Percentiles rank a stretch among this genome's conserved stretches.
Evolutionary conservation across 2,797 vertebrate genomes (phyloP).

Genomic region (Champsocephalus esox): DNA sequence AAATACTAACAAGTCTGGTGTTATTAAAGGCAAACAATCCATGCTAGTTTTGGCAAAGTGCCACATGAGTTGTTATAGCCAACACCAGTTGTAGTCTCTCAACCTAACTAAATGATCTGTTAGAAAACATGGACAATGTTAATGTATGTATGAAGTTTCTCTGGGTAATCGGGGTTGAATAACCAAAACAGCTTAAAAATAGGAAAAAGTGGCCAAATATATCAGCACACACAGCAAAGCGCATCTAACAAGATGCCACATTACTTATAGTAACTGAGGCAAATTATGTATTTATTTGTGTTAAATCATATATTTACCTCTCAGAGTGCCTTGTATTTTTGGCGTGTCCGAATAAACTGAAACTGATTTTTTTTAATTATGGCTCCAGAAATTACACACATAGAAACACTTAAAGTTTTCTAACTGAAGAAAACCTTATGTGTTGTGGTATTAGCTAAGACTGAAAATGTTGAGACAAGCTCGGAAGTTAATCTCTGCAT

Average conservation of each 20-base stretch:
- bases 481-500: constrained; percentile 69
- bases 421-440: constrained; percentile 29
- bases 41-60: constrained; percentile 62
- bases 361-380: constrained; percentile 23
- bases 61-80: constrained; percentile 66
- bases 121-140: constrained; percentile 55
- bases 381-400: constrained; percentile 41
- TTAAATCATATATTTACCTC: constrained; percentile 42
- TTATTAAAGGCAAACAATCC: constrained; percentile 75
- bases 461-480: constrained; percentile 26
- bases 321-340: constrained; percentile 20
- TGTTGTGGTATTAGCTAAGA: constrained; percentile 32
- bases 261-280: constrained; percentile 18
- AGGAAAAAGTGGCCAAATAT: constrained; percentile 44
- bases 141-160: constrained; percentile 54
- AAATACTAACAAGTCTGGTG: constrained; percentile 66
- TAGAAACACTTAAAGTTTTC: constrained; percentile 16
- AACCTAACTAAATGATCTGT: constrained; percentile 59
- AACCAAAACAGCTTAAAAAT: constrained; percentile 22
- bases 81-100: constrained; percentile 57
- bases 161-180: constrained; percentile 51
- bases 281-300: constrained; percentile 29
- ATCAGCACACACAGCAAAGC: constrained; percentile 36
- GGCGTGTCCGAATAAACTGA: constrained; percentile 36
- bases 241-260: constrained; percentile 28